Percentiles rank a stretch among this genome's conserved stretches.
These are phyloP conservation scores for Scartelaos histophorus DNA, from an alignment of 2,113 vertebrate species.

Conservation along the genomic window DNA sequence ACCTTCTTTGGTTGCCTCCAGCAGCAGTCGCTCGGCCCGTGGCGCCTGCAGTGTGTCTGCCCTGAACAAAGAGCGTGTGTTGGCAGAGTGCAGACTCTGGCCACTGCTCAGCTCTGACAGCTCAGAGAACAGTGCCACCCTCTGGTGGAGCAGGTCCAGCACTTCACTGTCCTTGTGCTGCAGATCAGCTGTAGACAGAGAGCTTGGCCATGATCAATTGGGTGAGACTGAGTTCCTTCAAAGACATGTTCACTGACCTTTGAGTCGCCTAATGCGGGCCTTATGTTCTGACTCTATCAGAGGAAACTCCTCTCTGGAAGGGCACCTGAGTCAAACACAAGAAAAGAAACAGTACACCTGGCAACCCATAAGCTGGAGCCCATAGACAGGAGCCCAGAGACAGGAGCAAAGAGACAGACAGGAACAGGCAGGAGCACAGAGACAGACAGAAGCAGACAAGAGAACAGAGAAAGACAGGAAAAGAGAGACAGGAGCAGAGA, in stretches of 20 bases:
- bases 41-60: constrained; percentile 80
- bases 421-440: neutral
- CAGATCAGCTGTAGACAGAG: constrained; percentile 78
- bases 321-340: constrained; percentile 77
- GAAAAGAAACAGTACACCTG: neutral
- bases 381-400: neutral
- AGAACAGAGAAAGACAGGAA: too few species aligned
- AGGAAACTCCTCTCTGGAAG: constrained; percentile 86
- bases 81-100: constrained; percentile 62
- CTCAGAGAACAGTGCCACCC: constrained; percentile 86
- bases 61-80: constrained; percentile 81
- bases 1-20: constrained; percentile 87
- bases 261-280: constrained; percentile 85
- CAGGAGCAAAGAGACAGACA: neutral
- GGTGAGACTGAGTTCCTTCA: neutral
- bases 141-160: constrained; percentile 84
- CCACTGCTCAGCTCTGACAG: constrained; percentile 80
- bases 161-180: constrained; percentile 86
- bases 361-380: neutral
- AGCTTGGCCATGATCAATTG: neutral
- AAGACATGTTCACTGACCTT: constrained; percentile 72
- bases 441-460: neutral
- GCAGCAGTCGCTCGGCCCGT: constrained; percentile 81
- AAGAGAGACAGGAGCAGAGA: neutral
- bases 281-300: constrained; percentile 89